Evolutionary conservation across 64 coral and sea anemone genomes (phyloP), one percentile per base, ranked within the genome.

Genomic region (Stichodactyla mertensii): DNA sequence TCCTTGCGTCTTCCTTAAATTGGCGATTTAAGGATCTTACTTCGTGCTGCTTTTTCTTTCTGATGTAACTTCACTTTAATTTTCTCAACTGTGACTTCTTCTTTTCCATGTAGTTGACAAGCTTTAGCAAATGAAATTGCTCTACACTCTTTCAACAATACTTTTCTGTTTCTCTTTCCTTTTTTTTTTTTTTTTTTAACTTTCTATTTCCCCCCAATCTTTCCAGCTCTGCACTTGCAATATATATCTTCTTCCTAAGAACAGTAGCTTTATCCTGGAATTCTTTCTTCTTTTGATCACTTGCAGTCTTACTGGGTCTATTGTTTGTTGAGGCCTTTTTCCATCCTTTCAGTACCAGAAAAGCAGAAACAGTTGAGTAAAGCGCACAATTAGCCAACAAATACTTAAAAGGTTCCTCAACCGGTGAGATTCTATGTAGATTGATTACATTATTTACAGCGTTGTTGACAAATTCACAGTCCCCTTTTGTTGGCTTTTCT

Each of bases 71-170:
- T 26, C 86, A 61, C 67, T 88, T 92, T 18, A 92, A 54, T 45
- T 92, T 88, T 85, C 86, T 55, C 54, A 92, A 77, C 77, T 66
- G 51, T 57, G 77, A 79, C 83, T 92, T 92, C 57, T 92, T 61
- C 84, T 92, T 88, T 61, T 92, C 86, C 53, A 88, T 92, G 78
- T 74, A 92, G 82, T 61, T 92, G 19, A 88, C 91, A 55, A 92
- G 85, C 54, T 59, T 59, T 18, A 36, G 78, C 56, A 19, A 64
- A 85, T 82, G 90, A 92, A 51, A 92, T 58, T 80, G 19, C 52
- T 55, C 60, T 78, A 55, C 90, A 87, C 61, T 87, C 90, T 59
- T 92, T 82, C 64, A 77, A 26, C 52, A 91, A 64, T 54, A 86
- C 77, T 55, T 13, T 61, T 78, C 84, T 31, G 89, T 86, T 91